Conservation (phyloP, 2,797 vertebrate species). For the Atherinosoma microstoma region DNA sequence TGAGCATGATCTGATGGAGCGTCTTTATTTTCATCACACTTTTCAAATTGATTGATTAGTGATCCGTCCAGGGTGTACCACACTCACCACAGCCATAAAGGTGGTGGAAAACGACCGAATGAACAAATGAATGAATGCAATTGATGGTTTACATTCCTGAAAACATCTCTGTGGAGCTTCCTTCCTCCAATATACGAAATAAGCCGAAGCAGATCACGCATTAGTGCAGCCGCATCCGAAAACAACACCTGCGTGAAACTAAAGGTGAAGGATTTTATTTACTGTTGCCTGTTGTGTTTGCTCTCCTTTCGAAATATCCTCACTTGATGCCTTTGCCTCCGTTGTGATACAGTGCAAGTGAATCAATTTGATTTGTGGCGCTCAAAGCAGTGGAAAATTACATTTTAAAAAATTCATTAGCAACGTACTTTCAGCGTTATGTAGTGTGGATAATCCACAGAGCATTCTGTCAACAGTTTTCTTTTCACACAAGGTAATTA, state of each 20-base stretch:
- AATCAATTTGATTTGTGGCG: constrained; percentile 1
- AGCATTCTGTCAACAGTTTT: no score
- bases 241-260: constrained; percentile 1
- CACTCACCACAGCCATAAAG: no score
- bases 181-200: background rate
- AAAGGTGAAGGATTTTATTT: background rate
- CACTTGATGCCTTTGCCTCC: background rate
- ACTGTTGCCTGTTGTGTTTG: background rate
- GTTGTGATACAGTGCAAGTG: background rate
- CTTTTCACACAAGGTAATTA: no score
- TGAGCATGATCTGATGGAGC: constrained; percentile 8
- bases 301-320: background rate
- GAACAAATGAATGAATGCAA: no score
- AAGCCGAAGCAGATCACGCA: background rate
- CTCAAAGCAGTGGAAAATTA: constrained; percentile 1
- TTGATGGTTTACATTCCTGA: no score
- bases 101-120: no score
- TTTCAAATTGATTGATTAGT: no score
- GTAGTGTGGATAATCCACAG: background rate
- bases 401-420: background rate
- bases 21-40: background rate
- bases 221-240: background rate
- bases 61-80: no score
- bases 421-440: background rate
- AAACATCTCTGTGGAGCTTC: background rate